Conservation (phyloP, 2,888 invertebrate genomes). For the Barypeithes pellucidus region DNA sequence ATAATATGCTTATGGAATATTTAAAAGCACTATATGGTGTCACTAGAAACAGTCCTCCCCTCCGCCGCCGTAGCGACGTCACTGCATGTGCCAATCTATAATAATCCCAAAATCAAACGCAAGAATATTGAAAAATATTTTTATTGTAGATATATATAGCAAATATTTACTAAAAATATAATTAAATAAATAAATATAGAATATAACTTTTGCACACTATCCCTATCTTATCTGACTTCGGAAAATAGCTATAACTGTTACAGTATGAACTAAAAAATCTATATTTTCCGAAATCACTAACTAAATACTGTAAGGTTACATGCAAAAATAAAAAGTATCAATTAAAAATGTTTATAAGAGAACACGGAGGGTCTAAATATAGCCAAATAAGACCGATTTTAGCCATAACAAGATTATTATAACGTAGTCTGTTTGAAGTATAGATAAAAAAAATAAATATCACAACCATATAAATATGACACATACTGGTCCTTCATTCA, state of each 20-base stretch:
- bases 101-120: neutral
- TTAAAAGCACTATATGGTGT: no score
- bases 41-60: no score
- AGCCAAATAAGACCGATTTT: neutral
- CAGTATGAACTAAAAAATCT: neutral
- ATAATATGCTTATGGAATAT: no score
- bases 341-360: neutral
- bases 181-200: constrained; percentile 26
- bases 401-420: neutral
- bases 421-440: neutral
- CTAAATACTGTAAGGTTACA: constrained; percentile 25
- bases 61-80: no score
- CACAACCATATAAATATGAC: constrained; percentile 18
- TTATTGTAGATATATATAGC: neutral
- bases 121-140: constrained; percentile 4
- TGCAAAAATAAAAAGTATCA: neutral
- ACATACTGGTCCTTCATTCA: neutral
- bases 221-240: constrained; percentile 10
- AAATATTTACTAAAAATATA: neutral
- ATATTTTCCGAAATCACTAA: neutral
- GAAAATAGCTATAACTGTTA: neutral
- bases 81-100: no score
- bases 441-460: constrained; percentile 21
- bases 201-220: constrained; percentile 31
- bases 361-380: neutral